Conservation (phyloP, 2,888 invertebrate genomes). For the Apocheima hispidaria region DNA sequence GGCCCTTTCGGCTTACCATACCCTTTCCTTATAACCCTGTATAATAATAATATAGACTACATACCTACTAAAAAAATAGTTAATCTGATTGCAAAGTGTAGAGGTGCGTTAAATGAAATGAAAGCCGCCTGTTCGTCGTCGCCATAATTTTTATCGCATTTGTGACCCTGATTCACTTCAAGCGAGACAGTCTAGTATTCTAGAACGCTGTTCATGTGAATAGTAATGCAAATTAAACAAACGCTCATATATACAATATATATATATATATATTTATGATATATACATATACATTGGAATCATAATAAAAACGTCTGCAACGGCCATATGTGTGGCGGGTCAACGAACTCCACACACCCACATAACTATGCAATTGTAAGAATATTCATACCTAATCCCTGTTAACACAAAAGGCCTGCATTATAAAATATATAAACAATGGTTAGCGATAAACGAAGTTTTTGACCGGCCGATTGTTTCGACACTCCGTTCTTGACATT, state of each 20-base stretch:
- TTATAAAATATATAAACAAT: slow-evolving; percentile 51
- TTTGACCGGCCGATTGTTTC: slow-evolving; percentile 62
- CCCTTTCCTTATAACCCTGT: too few relatives aligned
- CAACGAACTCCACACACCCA: slow-evolving; percentile 36
- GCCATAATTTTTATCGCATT: slow-evolving; percentile 29
- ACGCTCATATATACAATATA: slow-evolving; percentile 33
- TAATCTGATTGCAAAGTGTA: not conserved
- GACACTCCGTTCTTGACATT: slow-evolving; percentile 57
- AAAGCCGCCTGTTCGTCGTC: not conserved
- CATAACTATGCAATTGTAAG: slow-evolving; percentile 58
- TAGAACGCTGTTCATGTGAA: slow-evolving; percentile 33
- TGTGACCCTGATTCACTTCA: slow-evolving; percentile 32
- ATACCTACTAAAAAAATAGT: too few relatives aligned
- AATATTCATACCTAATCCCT: slow-evolving; percentile 55
- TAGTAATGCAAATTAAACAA: slow-evolving; percentile 43
- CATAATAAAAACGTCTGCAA: slow-evolving; percentile 42
- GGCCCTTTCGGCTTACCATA: too few relatives aligned
- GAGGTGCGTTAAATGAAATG: slow-evolving; percentile 5
- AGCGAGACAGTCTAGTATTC: slow-evolving; percentile 32
- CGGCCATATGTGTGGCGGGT: slow-evolving; percentile 45
- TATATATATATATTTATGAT: too few relatives aligned
- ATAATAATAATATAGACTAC: too few relatives aligned
- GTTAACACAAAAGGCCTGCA: slow-evolving; percentile 54
- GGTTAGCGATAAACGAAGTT: slow-evolving; percentile 59
- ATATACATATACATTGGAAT: slow-evolving; percentile 40